Percentiles rank a stretch among this genome's conserved stretches.
Conservation (phyloP, 2,113 vertebrate species). For the Coptodon rendalli region DNA sequence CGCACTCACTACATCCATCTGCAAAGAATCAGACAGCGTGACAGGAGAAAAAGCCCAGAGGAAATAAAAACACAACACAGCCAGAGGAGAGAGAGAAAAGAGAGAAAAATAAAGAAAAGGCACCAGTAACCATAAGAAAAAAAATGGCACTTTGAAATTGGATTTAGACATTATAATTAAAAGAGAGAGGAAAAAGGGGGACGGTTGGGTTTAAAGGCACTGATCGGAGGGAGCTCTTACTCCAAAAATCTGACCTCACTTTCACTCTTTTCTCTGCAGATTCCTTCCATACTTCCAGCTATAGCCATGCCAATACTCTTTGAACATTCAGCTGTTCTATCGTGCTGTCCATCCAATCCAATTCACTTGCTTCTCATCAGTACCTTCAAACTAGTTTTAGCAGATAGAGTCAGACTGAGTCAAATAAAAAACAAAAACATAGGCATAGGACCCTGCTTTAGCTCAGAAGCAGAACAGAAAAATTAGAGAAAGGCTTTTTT, state of each 20-base stretch:
- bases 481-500: conserved; percentile 8
- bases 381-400: conserved; percentile 41
- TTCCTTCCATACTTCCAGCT: conserved; percentile 12
- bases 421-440: neutral
- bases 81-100: conserved; percentile 53
- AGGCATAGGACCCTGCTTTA: conserved; percentile 29
- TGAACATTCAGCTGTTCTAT: neutral
- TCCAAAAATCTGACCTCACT: neutral
- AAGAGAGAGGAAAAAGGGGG: neutral
- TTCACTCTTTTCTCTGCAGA: conserved; percentile 28
- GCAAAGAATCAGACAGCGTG: conserved; percentile 99
- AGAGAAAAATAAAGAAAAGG: conserved; percentile 56
- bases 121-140: conserved; percentile 54
- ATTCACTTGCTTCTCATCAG: conserved; percentile 27
- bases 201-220: conserved; percentile 49
- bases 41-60: conserved; percentile 91
- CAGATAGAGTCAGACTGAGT: conserved; percentile 6
- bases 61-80: conserved; percentile 67
- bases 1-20: conserved; percentile 99
- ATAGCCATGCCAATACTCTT: neutral
- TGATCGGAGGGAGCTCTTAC: conserved; percentile 13
- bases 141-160: conserved; percentile 44
- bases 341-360: neutral
- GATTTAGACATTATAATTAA: conserved; percentile 29
- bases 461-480: conserved; percentile 43